Evolutionary conservation across 2,113 vertebrate species (phyloP).

Genomic region (Sinocyclocheilus anophthalmus): DNA sequence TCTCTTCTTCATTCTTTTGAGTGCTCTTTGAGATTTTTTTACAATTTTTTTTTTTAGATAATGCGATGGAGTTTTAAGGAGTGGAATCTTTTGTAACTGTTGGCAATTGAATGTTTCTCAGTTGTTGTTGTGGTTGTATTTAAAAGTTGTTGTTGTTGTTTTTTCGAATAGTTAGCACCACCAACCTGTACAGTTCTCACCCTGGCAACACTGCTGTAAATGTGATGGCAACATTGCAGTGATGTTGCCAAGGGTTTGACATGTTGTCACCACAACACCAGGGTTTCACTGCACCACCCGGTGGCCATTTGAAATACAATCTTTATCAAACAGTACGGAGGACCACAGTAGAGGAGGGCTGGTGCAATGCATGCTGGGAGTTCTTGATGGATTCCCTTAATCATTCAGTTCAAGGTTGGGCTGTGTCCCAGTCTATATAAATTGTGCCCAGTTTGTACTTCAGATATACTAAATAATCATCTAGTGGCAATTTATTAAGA

Average conservation of each 20-base stretch:
- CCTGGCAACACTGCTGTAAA: conserved; percentile 69
- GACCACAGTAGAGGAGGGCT: conserved; percentile 70
- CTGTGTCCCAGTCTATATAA: conserved; percentile 56
- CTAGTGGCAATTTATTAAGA: conserved; percentile 69
- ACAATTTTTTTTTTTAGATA: conserved; percentile 61
- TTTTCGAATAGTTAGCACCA: conserved; percentile 69
- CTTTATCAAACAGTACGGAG: conserved; percentile 62
- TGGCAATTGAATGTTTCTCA: conserved; percentile 75
- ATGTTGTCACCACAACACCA: conserved; percentile 16
- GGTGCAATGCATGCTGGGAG: conserved; percentile 82
- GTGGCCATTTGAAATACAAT: conserved; percentile 54
- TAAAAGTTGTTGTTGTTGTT: conserved; percentile 47
- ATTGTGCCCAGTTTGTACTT: conserved; percentile 72
- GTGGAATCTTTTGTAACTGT: conserved; percentile 72
- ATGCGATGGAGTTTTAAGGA: conserved; percentile 70
- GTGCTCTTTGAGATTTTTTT: conserved; percentile 34
- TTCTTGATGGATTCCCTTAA: conserved; percentile 64
- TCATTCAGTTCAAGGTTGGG: conserved; percentile 51
- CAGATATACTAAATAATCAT: conserved; percentile 68
- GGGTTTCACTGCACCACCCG: conserved; percentile 42
- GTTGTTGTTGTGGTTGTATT: conserved; percentile 68
- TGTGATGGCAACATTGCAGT: conserved; percentile 51
- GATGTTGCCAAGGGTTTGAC: conserved; percentile 64
- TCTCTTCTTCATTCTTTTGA: conserved; percentile 28
- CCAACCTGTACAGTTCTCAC: conserved; percentile 76